Evolutionary conservation across 2,888 invertebrate species (phyloP), one percentile per base, ranked within the genome.

Genomic region (Machimus rusticus): DNA sequence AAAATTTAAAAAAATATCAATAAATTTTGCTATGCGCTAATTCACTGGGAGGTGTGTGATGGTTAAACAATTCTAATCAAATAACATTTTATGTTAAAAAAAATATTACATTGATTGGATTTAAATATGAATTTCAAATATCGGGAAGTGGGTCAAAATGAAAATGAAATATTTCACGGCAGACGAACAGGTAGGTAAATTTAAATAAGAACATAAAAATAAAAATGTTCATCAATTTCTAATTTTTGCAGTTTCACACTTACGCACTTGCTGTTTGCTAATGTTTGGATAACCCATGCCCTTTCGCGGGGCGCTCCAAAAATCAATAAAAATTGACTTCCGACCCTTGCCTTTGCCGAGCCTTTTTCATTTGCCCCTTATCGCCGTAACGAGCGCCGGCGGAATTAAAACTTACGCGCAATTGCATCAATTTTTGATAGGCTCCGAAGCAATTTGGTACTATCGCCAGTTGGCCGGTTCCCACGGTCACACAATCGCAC

Each of bases 241-340:
- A 51, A 51, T 51, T n/a, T n/a, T 0, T 51, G n/a, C 8, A 16
- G n/a, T 8, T 51, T 51, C 51, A 2, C 51, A 51, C n/a, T 51
- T 6, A 16, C 51, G n/a, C n/a, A 8, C 51, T 51, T 51, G 14
- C 6, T n/a, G 16, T 14, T 46, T 46, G 43, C 51, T 19, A 51
- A 51, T 19, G 51, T 16, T 51, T 16, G 28, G 12, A 66, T 66
- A 23, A 66, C 66, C 19, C 28, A 4, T 28, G 9, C 28, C 23
- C 66, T 23, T 66, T 28, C 28, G 19, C 23, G 19, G 55, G 19
- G 6, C 66, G 66, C 8, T 28, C 66, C 66, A 14, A 66, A 78
- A 78, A 78, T 78, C 78, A 78, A 78, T 78, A 78, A n/a, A 78
- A 78, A 78, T 43, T 78, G 78, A 78, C 78, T 78, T 78, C 78